A percentile compares a stretch with the other conserved stretches of the same genome.
Evolutionary conservation across 1,140 invertebrate genomes (phyloP).

Genomic region (Ostrea denselamellosa): DNA sequence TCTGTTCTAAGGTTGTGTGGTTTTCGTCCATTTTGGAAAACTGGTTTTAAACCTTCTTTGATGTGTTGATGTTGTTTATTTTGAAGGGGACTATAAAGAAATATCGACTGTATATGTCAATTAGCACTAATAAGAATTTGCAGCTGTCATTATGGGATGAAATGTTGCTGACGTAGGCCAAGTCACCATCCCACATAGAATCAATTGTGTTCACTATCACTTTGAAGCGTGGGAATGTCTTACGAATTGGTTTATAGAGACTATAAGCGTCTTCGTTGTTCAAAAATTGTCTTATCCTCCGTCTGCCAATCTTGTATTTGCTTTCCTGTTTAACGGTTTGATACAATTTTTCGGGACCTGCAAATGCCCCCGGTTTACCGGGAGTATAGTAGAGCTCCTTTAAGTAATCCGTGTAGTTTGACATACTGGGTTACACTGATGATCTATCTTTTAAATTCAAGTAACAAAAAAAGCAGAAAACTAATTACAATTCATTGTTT

Average conservation of each 20-base stretch:
- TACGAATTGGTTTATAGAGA: conserved; percentile 30
- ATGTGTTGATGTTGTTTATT: conserved; percentile 37
- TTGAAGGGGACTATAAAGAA: conserved; percentile 37
- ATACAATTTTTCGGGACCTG: conserved; percentile 46
- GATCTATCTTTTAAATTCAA: neutral
- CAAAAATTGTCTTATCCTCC: conserved; percentile 22
- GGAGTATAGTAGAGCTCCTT: conserved; percentile 40
- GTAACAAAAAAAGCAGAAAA: neutral
- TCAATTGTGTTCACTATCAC: conserved; percentile 40
- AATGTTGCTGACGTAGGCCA: conserved; percentile 39
- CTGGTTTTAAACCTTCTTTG: conserved; percentile 17
- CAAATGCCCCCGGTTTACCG: conserved; percentile 44
- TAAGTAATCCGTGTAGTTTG: conserved; percentile 33
- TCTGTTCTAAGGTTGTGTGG: conserved; percentile 45
- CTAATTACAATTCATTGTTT: neutral
- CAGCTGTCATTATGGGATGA: neutral
- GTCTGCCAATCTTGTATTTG: conserved; percentile 47
- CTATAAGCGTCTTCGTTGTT: conserved; percentile 33
- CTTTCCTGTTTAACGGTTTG: conserved; percentile 36
- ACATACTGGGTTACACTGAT: neutral
- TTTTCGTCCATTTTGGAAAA: conserved; percentile 28
- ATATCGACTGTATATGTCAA: conserved; percentile 48
- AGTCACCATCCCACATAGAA: conserved; percentile 45
- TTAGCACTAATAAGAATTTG: conserved; percentile 44
- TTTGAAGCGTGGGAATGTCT: conserved; percentile 23